Evolutionary conservation across 2,113 vertebrate species (phyloP).

Genomic region (Neomonachus schauinslandi): DNA sequence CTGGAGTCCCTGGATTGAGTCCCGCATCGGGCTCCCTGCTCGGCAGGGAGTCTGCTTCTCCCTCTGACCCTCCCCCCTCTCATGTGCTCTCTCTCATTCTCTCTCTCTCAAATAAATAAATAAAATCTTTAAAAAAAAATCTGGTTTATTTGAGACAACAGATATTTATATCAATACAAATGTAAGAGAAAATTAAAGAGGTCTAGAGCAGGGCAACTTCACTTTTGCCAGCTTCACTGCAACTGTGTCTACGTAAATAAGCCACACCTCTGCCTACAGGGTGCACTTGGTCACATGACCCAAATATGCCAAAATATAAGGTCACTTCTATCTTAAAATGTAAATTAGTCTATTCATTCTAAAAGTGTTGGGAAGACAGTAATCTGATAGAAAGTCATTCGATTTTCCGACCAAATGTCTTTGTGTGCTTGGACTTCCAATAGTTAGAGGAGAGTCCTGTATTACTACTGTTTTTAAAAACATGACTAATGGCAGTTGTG

Average conservation of each 20-base stretch:
- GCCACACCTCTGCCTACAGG: too few relatives aligned
- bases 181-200: constrained; percentile 40
- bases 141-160: background rate
- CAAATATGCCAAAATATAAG: background rate
- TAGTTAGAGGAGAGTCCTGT: background rate
- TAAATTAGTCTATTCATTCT: background rate
- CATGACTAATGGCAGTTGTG: background rate
- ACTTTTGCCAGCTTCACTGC: background rate
- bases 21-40: too few relatives aligned
- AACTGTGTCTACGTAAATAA: background rate
- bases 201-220: background rate
- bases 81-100: too few relatives aligned
- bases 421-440: background rate
- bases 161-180: background rate
- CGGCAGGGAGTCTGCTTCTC: too few relatives aligned
- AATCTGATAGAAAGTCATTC: background rate
- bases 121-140: background rate
- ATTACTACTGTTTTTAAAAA: background rate
- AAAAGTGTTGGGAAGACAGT: background rate
- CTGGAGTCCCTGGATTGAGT: too few relatives aligned
- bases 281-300: background rate
- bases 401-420: background rate
- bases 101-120: too few relatives aligned
- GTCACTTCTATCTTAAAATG: background rate
- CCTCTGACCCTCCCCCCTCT: too few relatives aligned